These are phyloP conservation scores for Drepana arcuata DNA, from an alignment of 1,140 invertebrate species.

Conservation along the genomic window DNA sequence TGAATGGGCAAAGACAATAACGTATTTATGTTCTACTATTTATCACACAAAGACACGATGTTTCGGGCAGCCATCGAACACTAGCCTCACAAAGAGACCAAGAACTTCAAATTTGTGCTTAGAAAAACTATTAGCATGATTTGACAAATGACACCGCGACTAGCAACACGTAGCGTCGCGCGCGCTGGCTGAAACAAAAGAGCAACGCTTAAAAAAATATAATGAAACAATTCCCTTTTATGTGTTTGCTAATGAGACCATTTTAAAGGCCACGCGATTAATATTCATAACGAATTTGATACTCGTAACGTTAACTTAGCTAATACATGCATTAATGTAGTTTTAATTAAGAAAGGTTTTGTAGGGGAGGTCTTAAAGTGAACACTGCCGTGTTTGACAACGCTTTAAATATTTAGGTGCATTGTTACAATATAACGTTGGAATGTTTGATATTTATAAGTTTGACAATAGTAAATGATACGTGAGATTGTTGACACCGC, in stretches of 20 bases:
- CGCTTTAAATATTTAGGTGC: too few relatives aligned
- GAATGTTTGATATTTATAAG: too few relatives aligned
- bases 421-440: too few relatives aligned
- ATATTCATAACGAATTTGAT: too few relatives aligned
- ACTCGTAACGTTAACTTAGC: too few relatives aligned
- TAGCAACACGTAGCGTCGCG: constrained; percentile 26
- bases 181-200: constrained; percentile 39
- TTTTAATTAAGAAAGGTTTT: too few relatives aligned
- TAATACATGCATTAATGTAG: too few relatives aligned
- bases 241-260: constrained; percentile 46
- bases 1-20: constrained; percentile 61
- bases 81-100: constrained; percentile 53
- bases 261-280: too few relatives aligned
- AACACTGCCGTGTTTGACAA: too few relatives aligned
- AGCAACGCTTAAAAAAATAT: constrained; percentile 35
- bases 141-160: too few relatives aligned
- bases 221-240: constrained; percentile 67
- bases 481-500: constrained; percentile 45
- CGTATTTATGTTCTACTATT: constrained; percentile 68
- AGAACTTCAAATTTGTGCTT: constrained; percentile 45
- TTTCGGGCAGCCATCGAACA: constrained; percentile 47
- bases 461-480: constrained; percentile 35
- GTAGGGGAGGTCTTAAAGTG: too few relatives aligned
- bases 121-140: constrained; percentile 11
- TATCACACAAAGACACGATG: constrained; percentile 63